Conservation (phyloP, 2,113 vertebrate species). For the Dicrurus megarhynchus region DNA sequence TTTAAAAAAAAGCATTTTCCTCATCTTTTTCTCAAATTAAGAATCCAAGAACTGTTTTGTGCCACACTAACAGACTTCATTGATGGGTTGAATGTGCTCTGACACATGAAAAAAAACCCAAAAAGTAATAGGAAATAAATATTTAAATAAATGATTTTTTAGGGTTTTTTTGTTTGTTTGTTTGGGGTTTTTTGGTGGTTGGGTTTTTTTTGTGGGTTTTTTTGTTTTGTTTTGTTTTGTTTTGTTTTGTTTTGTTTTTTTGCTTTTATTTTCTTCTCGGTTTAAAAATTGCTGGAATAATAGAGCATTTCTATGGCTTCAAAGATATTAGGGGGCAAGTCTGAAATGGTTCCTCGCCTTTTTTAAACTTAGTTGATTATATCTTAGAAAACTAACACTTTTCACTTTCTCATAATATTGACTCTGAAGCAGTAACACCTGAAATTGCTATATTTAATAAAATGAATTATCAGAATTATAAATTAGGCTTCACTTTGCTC, state of each 20-base stretch:
- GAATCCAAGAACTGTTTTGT: not conserved
- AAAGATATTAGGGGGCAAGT: not conserved
- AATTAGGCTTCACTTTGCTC: not conserved
- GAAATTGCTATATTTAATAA: not conserved
- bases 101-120: not conserved
- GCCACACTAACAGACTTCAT: not conserved
- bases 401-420: not conserved
- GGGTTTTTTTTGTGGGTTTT: too few species aligned
- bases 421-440: not conserved
- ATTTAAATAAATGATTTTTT: not conserved
- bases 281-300: not conserved
- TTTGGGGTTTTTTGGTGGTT: accelerated
- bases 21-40: not conserved
- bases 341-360: not conserved
- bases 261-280: not conserved
- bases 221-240: too few species aligned
- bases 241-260: too few species aligned
- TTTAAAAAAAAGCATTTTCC: not conserved
- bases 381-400: not conserved
- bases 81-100: not conserved
- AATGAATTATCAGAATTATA: not conserved
- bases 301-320: not conserved
- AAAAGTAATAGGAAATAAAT: not conserved
- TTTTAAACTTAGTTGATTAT: not conserved
- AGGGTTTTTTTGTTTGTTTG: too few species aligned